phyloP scores from a whole-genome alignment of 2,797 vertebrate species.

The Arnoldichthys spilopterus region DNA sequence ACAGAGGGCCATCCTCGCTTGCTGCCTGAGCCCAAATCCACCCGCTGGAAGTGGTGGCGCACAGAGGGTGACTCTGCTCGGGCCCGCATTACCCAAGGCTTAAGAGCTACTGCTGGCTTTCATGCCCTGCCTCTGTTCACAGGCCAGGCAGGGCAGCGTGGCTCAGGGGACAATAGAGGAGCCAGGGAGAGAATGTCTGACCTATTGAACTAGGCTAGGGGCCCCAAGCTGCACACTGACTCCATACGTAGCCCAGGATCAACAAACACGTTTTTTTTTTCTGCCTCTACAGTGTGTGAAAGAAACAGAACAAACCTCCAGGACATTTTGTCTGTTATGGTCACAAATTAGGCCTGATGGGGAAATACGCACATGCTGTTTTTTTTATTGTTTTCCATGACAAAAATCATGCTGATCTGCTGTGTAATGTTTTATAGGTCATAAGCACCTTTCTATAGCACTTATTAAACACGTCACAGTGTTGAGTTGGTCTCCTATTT shows the following conservation, averaged over 20 bases:
- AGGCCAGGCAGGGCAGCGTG: conserved; percentile 12
- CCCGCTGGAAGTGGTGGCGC: conserved; percentile 43
- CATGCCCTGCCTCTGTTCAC: conserved; percentile 44
- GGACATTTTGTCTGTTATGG: background rate
- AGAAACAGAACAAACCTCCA: conserved; percentile 19
- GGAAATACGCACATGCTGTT: background rate
- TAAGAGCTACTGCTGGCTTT: conserved; percentile 47
- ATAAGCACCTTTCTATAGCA: background rate
- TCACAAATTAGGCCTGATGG: background rate
- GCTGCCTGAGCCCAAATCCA: conserved; percentile 45
- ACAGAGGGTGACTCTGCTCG: conserved; percentile 21
- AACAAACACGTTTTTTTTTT: conserved; percentile 54
- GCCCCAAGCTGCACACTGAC: conserved; percentile 50
- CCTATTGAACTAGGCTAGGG: conserved; percentile 49
- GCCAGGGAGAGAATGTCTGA: conserved; percentile 53
- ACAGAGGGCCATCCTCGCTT: conserved; percentile 48
- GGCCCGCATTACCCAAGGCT: conserved; percentile 49
- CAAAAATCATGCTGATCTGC: background rate
- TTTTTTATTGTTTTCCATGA: background rate
- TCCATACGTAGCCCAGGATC: conserved; percentile 54
- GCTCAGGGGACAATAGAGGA: conserved; percentile 51
- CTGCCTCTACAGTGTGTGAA: conserved; percentile 44
- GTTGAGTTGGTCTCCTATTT: background rate
- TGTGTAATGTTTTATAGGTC: too few relatives aligned
- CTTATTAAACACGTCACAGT: background rate